phyloP scores from a whole-genome alignment of 2,797 vertebrate genomes.

The Sebastes matsubarae region DNA sequence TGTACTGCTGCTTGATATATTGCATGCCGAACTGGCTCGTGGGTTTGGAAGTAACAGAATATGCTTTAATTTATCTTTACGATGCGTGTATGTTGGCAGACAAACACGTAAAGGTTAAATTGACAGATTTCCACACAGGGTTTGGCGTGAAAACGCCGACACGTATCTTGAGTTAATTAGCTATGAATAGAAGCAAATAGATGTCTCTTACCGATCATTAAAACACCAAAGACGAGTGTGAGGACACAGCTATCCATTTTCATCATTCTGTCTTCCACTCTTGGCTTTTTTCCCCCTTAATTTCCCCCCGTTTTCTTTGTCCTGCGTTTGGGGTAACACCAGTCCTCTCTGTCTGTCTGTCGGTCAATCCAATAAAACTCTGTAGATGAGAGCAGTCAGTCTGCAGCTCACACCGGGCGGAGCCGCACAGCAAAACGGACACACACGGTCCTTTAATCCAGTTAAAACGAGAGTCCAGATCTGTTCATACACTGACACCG shows the following conservation, averaged over 20 bases:
- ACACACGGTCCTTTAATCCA: slow-evolving; percentile 21
- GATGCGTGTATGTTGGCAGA: fast-evolving
- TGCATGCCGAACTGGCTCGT: background rate
- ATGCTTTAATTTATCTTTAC: fast-evolving
- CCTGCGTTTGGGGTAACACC: slow-evolving; percentile 32
- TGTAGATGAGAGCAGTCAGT: slow-evolving; percentile 10
- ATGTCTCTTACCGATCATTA: slow-evolving; percentile 63
- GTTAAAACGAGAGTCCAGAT: background rate
- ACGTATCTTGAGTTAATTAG: slow-evolving; percentile 50
- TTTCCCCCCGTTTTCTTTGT: slow-evolving; percentile 49
- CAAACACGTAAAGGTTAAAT: background rate
- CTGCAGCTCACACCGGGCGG: slow-evolving; percentile 50
- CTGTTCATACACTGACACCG: background rate
- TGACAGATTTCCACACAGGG: background rate
- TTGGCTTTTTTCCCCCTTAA: background rate
- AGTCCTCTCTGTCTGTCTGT: slow-evolving; percentile 29
- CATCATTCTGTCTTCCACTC: background rate
- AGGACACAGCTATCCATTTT: slow-evolving; percentile 41
- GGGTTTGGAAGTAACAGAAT: fast-evolving
- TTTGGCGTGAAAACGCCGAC: background rate
- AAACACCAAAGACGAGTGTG: slow-evolving; percentile 22
- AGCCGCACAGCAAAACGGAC: slow-evolving; percentile 27
- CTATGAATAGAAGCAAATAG: slow-evolving; percentile 26
- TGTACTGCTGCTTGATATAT: fast-evolving
- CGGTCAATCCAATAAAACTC: slow-evolving; percentile 59